phyloP scores from a whole-genome alignment of 2,797 vertebrate genomes.

The Helostoma temminkii region DNA sequence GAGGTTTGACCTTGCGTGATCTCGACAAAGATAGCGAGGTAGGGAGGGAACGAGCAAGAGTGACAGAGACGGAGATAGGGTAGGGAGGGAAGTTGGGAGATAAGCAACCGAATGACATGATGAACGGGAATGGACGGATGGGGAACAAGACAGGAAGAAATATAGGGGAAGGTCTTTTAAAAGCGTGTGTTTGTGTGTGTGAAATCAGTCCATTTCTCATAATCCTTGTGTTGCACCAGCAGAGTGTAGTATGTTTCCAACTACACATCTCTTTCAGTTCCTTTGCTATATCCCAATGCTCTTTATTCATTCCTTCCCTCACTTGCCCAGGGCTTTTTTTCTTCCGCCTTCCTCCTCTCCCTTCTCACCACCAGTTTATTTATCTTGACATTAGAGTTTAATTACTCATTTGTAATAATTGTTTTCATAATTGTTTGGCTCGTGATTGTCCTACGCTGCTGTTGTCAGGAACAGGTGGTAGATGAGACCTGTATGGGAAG shows the following conservation, averaged over 20 bases:
- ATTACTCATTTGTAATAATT: conserved; percentile 85
- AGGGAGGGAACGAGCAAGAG: conserved; percentile 35
- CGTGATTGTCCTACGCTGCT: conserved; percentile 66
- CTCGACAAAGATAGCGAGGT: conserved; percentile 64
- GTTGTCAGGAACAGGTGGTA: conserved; percentile 70
- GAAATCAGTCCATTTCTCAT: conserved; percentile 53
- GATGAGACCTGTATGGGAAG: conserved; percentile 59
- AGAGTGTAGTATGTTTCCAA: conserved; percentile 33
- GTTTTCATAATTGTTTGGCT: conserved; percentile 79
- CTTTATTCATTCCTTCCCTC: conserved; percentile 39
- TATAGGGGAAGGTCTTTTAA: conserved; percentile 16
- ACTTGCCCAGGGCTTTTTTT: conserved; percentile 49
- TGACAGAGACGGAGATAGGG: conserved; percentile 56
- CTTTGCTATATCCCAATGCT: conserved; percentile 36
- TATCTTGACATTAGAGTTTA: conserved; percentile 78
- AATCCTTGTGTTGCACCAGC: conserved; percentile 41
- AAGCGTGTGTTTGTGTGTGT: conserved; percentile 28
- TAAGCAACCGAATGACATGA: conserved; percentile 63
- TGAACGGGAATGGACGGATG: conserved; percentile 64
- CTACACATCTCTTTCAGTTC: conserved; percentile 28
- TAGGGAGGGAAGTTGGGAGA: conserved; percentile 45
- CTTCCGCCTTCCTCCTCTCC: conserved; percentile 48
- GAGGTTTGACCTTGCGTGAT: conserved; percentile 81
- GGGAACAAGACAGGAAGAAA: conserved; percentile 38
- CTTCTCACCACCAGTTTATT: conserved; percentile 71